These are phyloP conservation scores for Heliconius sara DNA, from an alignment of 2,888 invertebrate genomes.

Conservation along the genomic window DNA sequence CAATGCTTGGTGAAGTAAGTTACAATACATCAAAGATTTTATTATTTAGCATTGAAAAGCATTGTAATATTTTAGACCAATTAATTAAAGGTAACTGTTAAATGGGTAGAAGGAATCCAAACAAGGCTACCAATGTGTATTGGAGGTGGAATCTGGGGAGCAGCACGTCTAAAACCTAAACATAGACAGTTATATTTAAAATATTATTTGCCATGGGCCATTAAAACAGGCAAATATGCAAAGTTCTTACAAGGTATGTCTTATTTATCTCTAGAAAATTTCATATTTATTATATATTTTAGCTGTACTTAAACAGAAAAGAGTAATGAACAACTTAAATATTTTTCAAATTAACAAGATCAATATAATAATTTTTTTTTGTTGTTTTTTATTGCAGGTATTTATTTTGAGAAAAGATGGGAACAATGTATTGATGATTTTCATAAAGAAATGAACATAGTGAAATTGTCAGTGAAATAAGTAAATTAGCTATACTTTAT, in stretches of 20 bases:
- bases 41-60: background rate
- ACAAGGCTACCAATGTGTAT: slow-evolving; percentile 98
- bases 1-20: slow-evolving; percentile 91
- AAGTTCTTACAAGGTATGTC: slow-evolving; percentile 89
- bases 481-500: background rate
- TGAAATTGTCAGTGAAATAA: slow-evolving; percentile 65
- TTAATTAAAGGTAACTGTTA: slow-evolving; percentile 91
- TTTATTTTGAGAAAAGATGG: slow-evolving; percentile 97
- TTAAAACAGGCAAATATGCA: slow-evolving; percentile 89
- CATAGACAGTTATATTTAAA: slow-evolving; percentile 91
- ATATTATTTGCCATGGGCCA: slow-evolving; percentile 93
- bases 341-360: background rate
- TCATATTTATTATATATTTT: background rate
- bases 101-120: slow-evolving; percentile 99
- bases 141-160: slow-evolving; percentile 96
- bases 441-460: slow-evolving; percentile 91
- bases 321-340: background rate
- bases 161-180: slow-evolving; percentile 92
- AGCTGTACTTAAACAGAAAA: background rate
- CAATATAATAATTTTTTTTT: slow-evolving; percentile 3
- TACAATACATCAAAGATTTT: slow-evolving; percentile 1
- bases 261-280: background rate
- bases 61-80: slow-evolving; percentile 2
- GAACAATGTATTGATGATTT: slow-evolving; percentile 92
- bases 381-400: slow-evolving; percentile 60